Conservation (phyloP, 2,113 vertebrate species). For the Platysteira castanea region DNA sequence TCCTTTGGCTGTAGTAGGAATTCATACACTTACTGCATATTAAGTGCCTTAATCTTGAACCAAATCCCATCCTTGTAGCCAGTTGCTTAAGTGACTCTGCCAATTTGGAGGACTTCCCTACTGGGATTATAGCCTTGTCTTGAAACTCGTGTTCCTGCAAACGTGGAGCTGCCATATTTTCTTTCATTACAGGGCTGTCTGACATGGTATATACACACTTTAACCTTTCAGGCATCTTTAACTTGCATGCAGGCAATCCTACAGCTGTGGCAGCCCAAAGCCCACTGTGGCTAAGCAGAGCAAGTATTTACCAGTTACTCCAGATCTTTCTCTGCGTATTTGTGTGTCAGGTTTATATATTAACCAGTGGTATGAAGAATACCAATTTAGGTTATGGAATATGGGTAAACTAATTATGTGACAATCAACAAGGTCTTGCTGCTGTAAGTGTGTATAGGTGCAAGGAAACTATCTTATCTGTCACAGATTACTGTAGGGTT, state of each 20-base stretch:
- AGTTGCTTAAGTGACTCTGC: background rate
- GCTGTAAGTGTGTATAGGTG: background rate
- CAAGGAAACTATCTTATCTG: background rate
- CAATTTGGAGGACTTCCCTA: background rate
- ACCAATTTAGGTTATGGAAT: background rate
- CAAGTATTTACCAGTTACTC: background rate
- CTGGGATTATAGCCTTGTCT: background rate
- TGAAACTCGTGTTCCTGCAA: background rate
- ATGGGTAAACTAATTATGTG: background rate
- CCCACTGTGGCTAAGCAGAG: background rate
- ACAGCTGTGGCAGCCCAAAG: background rate
- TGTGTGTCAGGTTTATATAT: background rate
- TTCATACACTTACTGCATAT: background rate
- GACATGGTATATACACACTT: background rate
- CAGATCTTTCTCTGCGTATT: background rate
- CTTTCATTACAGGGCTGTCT: background rate
- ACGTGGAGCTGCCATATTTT: background rate
- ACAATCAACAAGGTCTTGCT: background rate
- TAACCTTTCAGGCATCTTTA: background rate
- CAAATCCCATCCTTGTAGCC: background rate
- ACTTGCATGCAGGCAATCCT: background rate
- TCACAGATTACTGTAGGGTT: background rate
- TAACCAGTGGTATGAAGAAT: background rate
- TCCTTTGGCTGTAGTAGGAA: background rate
- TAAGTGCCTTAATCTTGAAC: background rate